phyloP scores from a whole-genome alignment of 1,140 invertebrate genomes.

The Asobara japonica region DNA sequence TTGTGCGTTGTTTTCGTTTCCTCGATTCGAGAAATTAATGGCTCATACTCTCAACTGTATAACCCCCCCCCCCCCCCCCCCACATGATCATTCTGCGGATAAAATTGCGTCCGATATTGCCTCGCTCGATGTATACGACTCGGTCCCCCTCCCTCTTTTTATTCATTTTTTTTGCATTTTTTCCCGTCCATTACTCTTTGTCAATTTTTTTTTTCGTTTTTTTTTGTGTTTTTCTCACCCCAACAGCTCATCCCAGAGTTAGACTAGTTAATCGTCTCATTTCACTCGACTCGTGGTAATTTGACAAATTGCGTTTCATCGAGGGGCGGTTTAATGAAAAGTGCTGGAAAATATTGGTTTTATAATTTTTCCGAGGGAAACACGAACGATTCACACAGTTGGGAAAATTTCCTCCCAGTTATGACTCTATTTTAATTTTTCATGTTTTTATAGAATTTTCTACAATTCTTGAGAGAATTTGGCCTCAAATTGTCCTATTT shows the following conservation, averaged over 20 bases:
- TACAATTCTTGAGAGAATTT: too few relatives aligned
- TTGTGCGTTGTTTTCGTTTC: slow-evolving; percentile 15
- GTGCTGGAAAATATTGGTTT: not conserved
- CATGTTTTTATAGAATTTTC: too few relatives aligned
- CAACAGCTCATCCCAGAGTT: not conserved
- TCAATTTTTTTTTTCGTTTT: not conserved
- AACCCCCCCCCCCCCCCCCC: not conserved
- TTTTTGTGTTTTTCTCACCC: not conserved
- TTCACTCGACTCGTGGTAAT: slow-evolving; percentile 1
- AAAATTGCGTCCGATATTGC: slow-evolving; percentile 16
- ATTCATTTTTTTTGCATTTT: not conserved
- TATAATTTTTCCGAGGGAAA: too few relatives aligned
- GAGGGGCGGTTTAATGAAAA: not conserved
- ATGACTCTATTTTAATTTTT: too few relatives aligned
- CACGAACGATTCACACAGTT: too few relatives aligned
- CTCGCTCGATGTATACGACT: not conserved
- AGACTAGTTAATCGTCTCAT: slow-evolving; percentile 10
- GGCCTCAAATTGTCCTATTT: too few relatives aligned
- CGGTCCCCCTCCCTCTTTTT: not conserved
- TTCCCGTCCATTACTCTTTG: not conserved
- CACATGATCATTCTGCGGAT: slow-evolving; percentile 10
- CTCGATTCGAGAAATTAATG: slow-evolving; percentile 15
- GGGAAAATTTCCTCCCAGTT: too few relatives aligned
- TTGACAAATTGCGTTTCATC: not conserved
- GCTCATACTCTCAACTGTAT: slow-evolving; percentile 9